Evolutionary conservation across 2,888 invertebrate species (phyloP).

Genomic region (Erebia epiphron): DNA sequence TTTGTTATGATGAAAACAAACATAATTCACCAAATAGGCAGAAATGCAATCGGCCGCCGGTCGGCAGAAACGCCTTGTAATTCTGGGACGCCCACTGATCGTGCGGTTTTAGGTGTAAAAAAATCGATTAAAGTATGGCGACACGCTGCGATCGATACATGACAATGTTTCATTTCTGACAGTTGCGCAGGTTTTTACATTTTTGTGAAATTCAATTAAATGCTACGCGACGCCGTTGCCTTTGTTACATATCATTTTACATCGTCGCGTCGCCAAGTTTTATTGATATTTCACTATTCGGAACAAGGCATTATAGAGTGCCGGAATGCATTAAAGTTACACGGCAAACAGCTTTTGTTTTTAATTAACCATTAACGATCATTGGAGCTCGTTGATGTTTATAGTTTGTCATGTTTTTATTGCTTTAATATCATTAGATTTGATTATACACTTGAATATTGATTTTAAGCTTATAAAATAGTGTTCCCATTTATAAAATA

Average conservation of each 20-base stretch:
- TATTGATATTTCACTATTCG: slow-evolving; percentile 52
- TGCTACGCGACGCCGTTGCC: slow-evolving; percentile 68
- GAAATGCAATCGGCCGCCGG: slow-evolving; percentile 55
- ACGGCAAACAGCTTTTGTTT: slow-evolving; percentile 44
- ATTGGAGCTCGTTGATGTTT: slow-evolving; percentile 33
- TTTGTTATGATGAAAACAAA: slow-evolving; percentile 76
- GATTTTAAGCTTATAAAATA: slow-evolving; percentile 18
- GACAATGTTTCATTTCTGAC: slow-evolving; percentile 79
- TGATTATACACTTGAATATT: slow-evolving; percentile 20
- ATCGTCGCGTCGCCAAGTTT: slow-evolving; percentile 61
- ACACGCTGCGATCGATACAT: slow-evolving; percentile 81
- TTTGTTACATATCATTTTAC: slow-evolving; percentile 71
- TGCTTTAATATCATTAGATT: slow-evolving; percentile 27
- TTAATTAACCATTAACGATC: slow-evolving; percentile 37
- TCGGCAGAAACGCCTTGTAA: slow-evolving; percentile 79
- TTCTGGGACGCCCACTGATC: slow-evolving; percentile 73
- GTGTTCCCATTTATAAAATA: background rate
- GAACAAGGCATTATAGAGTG: slow-evolving; percentile 51
- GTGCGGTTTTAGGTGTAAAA: slow-evolving; percentile 82
- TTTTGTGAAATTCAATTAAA: slow-evolving; percentile 80
- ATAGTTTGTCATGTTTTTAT: slow-evolving; percentile 35
- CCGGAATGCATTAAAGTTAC: slow-evolving; percentile 55
- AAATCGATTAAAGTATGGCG: slow-evolving; percentile 80
- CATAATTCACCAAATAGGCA: slow-evolving; percentile 74
- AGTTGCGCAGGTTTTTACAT: slow-evolving; percentile 69